These are phyloP conservation scores for Phoenoteleia sp. DNA, from an alignment of 2,888 invertebrate genomes.

Conservation along the genomic window DNA sequence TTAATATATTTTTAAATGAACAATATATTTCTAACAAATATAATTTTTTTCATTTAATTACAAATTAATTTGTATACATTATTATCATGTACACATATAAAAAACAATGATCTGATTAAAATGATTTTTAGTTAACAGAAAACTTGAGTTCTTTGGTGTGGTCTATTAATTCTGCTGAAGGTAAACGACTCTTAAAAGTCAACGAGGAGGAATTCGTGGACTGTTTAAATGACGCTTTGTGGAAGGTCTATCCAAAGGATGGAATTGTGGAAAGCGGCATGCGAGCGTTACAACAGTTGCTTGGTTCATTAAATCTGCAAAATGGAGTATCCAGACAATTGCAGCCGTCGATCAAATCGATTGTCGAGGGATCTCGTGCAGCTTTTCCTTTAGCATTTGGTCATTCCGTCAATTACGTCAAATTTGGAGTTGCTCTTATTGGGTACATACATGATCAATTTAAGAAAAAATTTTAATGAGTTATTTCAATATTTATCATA, in stretches of 20 bases:
- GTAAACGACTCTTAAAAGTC: conserved; percentile 91
- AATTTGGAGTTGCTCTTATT: conserved; percentile 93
- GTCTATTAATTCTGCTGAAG: conserved; percentile 93
- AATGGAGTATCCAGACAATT: conserved; percentile 88
- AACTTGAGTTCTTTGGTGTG: conserved; percentile 96
- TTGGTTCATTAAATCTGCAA: conserved; percentile 86
- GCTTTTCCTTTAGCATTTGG: conserved; percentile 97
- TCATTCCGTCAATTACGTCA: conserved; percentile 95
- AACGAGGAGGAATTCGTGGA: conserved; percentile 95
- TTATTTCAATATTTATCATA: too few species aligned
- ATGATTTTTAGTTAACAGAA: conserved; percentile 62
- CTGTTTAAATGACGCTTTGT: conserved; percentile 94
- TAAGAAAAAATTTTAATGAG: too few species aligned
- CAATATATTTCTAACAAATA: too few species aligned
- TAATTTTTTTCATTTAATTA: too few species aligned
- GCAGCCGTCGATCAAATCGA: conserved; percentile 90
- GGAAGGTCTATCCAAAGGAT: conserved; percentile 89
- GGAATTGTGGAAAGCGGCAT: conserved; percentile 88
- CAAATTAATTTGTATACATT: too few species aligned
- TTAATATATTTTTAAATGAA: too few species aligned
- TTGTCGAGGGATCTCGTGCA: conserved; percentile 91
- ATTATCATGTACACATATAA: too few species aligned
- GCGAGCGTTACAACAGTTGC: conserved; percentile 87
- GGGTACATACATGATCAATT: too few species aligned
- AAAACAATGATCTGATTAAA: too few species aligned